Base-by-base conservation (phyloP, 2,888 invertebrate species). In the Ditylenchus weischeri region DNA sequence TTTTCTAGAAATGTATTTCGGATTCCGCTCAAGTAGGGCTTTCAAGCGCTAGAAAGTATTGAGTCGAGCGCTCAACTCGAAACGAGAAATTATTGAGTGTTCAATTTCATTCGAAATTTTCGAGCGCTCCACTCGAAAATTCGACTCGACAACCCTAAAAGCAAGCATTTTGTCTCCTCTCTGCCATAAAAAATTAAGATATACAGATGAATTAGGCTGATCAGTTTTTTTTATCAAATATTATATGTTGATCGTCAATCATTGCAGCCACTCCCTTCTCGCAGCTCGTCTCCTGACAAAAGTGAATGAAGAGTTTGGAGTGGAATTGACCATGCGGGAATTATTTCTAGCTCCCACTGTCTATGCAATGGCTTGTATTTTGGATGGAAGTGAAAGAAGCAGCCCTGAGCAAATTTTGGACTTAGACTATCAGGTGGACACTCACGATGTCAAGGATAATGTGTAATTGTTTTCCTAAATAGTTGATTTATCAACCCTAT, bases 241-340 rank as follows among this genome's bases (percentile, higher is more conserved):
- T 29, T 1, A 43, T 13, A 43, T 43, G 43, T 13, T 43, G 43
- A 43, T 8, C 13, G 43, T 43, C 43, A 15, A n/a, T 70, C 29
- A 19, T 64, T 78, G 21, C 78, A 84, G 84, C 7, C 85, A 85
- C 69, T 85, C 85, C 7, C 78, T 85, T 19, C 74, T 84, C 62
- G 85, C 84, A n/a, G 81, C 84, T 51, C 80, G 83, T 67, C 78
- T 85, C 21, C 76, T 84, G 64, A 73, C 71, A 54, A 75, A 75
- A 62, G 73, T 84, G 10, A 74, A 74, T 21, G 75, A 77, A 11
- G 75, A 76, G 64, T 84, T 84, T 75, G 72, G 72, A 7, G 54
- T 66, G 0, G 76, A 79, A 54, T 63, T 85, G 65, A 73, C 79
- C 21, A 84, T 85, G 57, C 77, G 78, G 58, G 84, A 85, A 64